Percentiles rank a stretch among this genome's conserved stretches.
Evolutionary conservation across 2,888 invertebrate species (phyloP).

Genomic region (Lapara coniferarum): DNA sequence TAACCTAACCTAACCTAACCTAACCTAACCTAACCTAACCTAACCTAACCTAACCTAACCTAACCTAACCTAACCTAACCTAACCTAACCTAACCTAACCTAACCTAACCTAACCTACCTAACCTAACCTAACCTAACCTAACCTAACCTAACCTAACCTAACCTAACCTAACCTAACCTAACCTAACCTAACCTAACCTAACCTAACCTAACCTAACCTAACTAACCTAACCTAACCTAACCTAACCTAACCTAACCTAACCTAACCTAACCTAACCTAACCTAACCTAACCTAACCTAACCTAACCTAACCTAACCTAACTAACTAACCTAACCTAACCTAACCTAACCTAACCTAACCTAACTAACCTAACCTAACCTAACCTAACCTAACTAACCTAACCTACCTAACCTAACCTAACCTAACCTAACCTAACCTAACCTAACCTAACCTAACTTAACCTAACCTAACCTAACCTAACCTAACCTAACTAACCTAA

Average conservation of each 20-base stretch:
- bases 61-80: slow-evolving; percentile 38
- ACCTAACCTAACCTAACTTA: slow-evolving; percentile 39
- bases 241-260: slow-evolving; percentile 32
- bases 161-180: slow-evolving; percentile 35
- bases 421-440: slow-evolving; percentile 39
- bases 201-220: slow-evolving; percentile 37
- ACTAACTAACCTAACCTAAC: slow-evolving; percentile 31
- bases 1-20: slow-evolving; percentile 39
- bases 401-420: slow-evolving; percentile 35
- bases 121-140: no score
- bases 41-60: slow-evolving; percentile 39
- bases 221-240: slow-evolving; percentile 37
- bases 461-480: slow-evolving; percentile 38
- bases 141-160: slow-evolving; percentile 36
- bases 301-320: slow-evolving; percentile 34
- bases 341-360: slow-evolving; percentile 33
- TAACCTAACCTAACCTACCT: slow-evolving; percentile 40
- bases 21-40: slow-evolving; percentile 39
- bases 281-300: slow-evolving; percentile 32
- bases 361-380: slow-evolving; percentile 33
- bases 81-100: slow-evolving; percentile 39
- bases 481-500: slow-evolving; percentile 34
- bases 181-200: slow-evolving; percentile 39
- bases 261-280: slow-evolving; percentile 22
- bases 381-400: slow-evolving; percentile 38